These are phyloP conservation scores for Pseudorectes ferrugineus DNA, from an alignment of 2,113 vertebrate species.

Conservation along the genomic window DNA sequence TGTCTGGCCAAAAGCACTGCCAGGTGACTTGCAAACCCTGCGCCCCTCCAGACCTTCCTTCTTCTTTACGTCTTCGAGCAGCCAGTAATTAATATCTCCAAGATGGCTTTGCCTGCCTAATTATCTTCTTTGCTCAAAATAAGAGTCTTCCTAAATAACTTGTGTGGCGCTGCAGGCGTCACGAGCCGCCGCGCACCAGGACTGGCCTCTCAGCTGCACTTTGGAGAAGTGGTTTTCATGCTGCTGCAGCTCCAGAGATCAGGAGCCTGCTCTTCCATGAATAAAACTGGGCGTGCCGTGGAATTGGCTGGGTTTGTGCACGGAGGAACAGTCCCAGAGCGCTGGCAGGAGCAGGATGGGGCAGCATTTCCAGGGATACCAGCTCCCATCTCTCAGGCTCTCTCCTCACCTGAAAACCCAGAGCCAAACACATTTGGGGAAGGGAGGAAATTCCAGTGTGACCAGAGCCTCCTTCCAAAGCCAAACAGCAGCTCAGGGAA, in stretches of 20 bases:
- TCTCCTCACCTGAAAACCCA: background rate
- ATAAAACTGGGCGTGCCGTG: background rate
- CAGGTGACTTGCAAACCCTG: background rate
- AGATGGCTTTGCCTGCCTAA: conserved; percentile 26
- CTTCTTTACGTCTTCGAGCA: background rate
- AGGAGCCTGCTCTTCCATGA: background rate
- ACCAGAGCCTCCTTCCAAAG: background rate
- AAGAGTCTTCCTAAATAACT: conserved; percentile 52
- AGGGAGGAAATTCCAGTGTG: background rate
- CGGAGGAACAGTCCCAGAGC: accelerated
- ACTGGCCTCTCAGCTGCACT: conserved; percentile 11
- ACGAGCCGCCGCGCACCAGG: background rate
- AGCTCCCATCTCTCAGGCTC: background rate
- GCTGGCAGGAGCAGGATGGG: background rate
- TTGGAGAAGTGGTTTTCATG: background rate
- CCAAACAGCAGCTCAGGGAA: background rate
- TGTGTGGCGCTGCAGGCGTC: background rate
- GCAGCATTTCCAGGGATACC: background rate
- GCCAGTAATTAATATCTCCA: conserved; percentile 36
- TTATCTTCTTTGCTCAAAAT: conserved; percentile 34
- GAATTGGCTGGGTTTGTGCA: background rate
- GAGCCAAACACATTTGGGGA: background rate
- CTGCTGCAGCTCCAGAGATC: background rate
- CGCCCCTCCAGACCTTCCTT: background rate
- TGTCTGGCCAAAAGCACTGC: background rate